These are phyloP conservation scores for Amphipyra tragopoginis DNA, from an alignment of 2,888 invertebrate genomes.

Conservation along the genomic window DNA sequence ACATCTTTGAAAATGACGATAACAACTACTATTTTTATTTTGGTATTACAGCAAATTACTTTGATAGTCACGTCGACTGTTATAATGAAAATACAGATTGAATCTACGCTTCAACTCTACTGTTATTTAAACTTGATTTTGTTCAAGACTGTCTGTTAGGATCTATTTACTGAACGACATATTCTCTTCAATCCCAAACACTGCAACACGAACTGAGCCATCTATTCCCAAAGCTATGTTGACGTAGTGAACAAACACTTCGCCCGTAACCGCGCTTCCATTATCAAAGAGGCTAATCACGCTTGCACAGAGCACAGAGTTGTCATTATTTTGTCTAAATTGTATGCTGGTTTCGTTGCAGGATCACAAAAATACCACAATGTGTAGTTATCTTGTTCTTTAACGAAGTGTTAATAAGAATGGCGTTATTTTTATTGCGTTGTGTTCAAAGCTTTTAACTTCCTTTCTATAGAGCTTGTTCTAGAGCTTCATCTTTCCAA, in stretches of 20 bases:
- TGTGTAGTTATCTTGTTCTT: constrained; percentile 30
- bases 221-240: neutral
- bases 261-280: constrained; percentile 45
- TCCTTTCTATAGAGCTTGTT: neutral
- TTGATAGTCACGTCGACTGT: too few species aligned
- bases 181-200: neutral
- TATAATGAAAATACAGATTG: too few species aligned
- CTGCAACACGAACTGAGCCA: neutral
- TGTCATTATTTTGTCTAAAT: constrained; percentile 44
- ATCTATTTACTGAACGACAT: too few species aligned
- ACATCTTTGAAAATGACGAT: too few species aligned
- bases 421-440: constrained; percentile 39
- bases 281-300: constrained; percentile 54
- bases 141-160: too few species aligned
- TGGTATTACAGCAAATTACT: too few species aligned
- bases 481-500: neutral
- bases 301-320: constrained; percentile 63
- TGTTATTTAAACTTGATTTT: too few species aligned
- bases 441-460: neutral
- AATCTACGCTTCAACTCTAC: too few species aligned
- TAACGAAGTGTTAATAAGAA: constrained; percentile 5
- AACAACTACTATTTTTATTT: too few species aligned
- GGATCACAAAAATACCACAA: constrained; percentile 38
- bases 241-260: constrained; percentile 4
- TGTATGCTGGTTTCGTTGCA: constrained; percentile 55